These are phyloP conservation scores for Parelbella ahira DNA, from an alignment of 2,888 invertebrate species.

Conservation along the genomic window DNA sequence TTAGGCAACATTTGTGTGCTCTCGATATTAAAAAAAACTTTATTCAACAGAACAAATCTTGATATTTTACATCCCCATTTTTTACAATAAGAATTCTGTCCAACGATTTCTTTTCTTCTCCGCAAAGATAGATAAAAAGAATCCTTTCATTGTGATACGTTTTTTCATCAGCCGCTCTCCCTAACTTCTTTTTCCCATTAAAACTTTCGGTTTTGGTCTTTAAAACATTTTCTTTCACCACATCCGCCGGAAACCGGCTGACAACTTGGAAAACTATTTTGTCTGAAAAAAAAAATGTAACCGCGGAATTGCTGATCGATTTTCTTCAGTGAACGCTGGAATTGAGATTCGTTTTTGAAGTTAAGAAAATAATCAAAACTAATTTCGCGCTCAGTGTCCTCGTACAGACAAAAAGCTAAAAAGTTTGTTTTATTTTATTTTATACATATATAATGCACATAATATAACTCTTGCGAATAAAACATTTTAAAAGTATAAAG, in stretches of 20 bases:
- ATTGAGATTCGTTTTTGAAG: conserved; percentile 1
- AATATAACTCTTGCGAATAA: too few species aligned
- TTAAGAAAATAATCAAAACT: too few species aligned
- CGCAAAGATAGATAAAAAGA: conserved; percentile 5
- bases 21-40: background rate
- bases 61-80: conserved; percentile 1
- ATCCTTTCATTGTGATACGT: conserved; percentile 18
- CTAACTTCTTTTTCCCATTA: conserved; percentile 18
- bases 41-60: background rate
- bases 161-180: conserved; percentile 17
- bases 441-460: too few species aligned
- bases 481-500: too few species aligned
- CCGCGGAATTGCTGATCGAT: conserved; percentile 4
- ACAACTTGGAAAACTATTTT: conserved; percentile 19
- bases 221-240: conserved; percentile 8
- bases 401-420: background rate
- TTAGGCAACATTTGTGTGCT: too few species aligned
- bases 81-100: conserved; percentile 1
- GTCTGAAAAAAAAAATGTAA: conserved; percentile 14
- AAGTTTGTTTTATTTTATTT: too few species aligned
- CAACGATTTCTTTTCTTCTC: background rate
- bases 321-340: conserved; percentile 9
- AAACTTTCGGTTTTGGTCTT: conserved; percentile 18
- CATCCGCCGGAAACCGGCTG: conserved; percentile 17
- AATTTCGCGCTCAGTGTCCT: background rate